Base-by-base conservation (phyloP, 2,888 invertebrate species). In the Andricus curvator region DNA sequence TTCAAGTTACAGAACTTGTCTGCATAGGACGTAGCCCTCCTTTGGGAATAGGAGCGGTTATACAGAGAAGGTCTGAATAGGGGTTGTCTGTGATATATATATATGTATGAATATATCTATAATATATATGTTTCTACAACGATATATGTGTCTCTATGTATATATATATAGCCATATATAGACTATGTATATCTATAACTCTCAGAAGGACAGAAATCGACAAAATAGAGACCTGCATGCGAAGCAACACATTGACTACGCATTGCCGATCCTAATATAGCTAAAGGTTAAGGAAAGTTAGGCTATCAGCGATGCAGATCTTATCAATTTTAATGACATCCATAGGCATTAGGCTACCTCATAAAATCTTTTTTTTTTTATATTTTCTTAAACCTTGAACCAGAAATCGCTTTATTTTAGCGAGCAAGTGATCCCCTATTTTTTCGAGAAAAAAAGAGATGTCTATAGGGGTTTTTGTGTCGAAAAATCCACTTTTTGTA, bases 271-370 rank as follows among this genome's bases (percentile, higher is more conserved):
- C 68, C 29, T 51, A 70, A 74, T 74, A 74, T 56, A 74, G 15
- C 51, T 56, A 56, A 74, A 74, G 74, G 74, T 74, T 74, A 74
- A 22, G 56, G 60, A 56, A 74, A 74, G 60, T 74, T 60, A 56
- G 22, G 20, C 74, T 74, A 33, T 37, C 37, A 74, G 15, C n/a
- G 56, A 56, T 74, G 33, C 51, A 74, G 22, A 56, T 15, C 22
- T 74, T 74, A 74, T 74, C 56, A 56, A 74, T 74, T 56, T 22
- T 2, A 29, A 74, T 74, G n/a, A 74, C 2, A 56, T 37, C 33
- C 60, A 74, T 56, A 56, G 33, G 9, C 33, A 48, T 74, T 4
- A 74, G 51, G 11, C n/a, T 13, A 13, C 13, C 13, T 41, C 0
- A 41, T 13, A 1, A 13, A 37, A 37, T 37, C 8, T 1, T 37